A percentile compares a stretch with the other conserved stretches of the same genome.
Conservation (phyloP, 2,113 vertebrate genomes). For the Indri indri region DNA sequence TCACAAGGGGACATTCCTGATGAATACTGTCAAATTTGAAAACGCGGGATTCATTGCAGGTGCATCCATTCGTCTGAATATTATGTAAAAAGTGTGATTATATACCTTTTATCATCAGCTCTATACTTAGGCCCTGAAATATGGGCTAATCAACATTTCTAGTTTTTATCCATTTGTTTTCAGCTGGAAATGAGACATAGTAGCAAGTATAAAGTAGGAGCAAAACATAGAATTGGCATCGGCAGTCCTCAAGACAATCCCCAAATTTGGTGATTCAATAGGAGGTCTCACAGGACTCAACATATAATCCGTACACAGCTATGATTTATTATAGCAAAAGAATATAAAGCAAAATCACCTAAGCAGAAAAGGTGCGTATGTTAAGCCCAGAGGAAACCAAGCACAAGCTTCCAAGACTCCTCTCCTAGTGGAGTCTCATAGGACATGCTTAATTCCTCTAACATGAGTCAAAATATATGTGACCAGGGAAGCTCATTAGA, state of each 20-base stretch:
- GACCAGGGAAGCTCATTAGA: background rate
- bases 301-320: background rate
- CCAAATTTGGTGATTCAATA: background rate
- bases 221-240: background rate
- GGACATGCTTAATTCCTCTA: background rate
- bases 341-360: background rate
- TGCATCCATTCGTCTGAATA: background rate
- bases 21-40: background rate
- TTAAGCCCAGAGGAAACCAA: background rate
- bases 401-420: background rate
- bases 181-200: background rate
- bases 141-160: background rate
- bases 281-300: background rate
- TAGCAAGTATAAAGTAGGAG: background rate
- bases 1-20: background rate
- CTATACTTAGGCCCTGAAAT: background rate
- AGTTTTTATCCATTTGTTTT: background rate
- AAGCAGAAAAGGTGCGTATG: background rate
- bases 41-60: background rate
- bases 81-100: background rate
- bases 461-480: background rate
- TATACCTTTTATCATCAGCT: background rate
- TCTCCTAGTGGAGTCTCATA: background rate
- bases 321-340: conserved; percentile 8
- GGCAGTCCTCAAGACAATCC: background rate